Percentiles rank a stretch among this genome's conserved stretches.
Conservation (phyloP, 2,888 invertebrate genomes). For the Dolomedes plantarius region DNA sequence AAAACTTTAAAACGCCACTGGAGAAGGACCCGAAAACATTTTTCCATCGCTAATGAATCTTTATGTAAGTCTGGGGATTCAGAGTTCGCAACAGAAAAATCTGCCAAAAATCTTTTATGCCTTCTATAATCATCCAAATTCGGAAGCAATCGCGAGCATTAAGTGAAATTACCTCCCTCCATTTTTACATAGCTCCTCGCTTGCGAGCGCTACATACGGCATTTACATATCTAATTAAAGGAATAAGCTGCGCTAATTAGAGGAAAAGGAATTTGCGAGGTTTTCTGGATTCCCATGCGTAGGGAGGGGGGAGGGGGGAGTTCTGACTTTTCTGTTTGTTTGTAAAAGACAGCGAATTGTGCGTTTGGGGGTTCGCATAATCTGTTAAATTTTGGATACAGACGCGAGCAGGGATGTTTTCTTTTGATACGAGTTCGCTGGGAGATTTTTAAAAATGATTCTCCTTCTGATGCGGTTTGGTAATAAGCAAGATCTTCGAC, state of each 20-base stretch:
- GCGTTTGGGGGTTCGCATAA: constrained; percentile 67
- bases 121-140: constrained; percentile 55
- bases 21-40: constrained; percentile 18
- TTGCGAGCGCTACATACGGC: constrained; percentile 37
- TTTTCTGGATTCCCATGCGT: constrained; percentile 44
- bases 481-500: constrained; percentile 54
- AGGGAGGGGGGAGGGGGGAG: constrained; percentile 35
- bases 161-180: constrained; percentile 13
- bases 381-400: constrained; percentile 69
- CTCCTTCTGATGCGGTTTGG: constrained; percentile 18
- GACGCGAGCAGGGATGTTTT: constrained; percentile 26
- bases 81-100: constrained; percentile 47
- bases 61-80: constrained; percentile 47
- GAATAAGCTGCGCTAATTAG: constrained; percentile 68
- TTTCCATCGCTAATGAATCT: constrained; percentile 60
- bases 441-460: constrained; percentile 12
- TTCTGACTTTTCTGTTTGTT: constrained; percentile 58
- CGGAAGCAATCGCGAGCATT: constrained; percentile 59
- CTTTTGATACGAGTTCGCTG: constrained; percentile 14
- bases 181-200: constrained; percentile 14
- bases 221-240: constrained; percentile 71
- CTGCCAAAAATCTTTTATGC: constrained; percentile 58
- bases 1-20: constrained; percentile 58
- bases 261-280: constrained; percentile 41
- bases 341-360: constrained; percentile 63